Conservation (phyloP, 2,888 invertebrate genomes). For the Alviniconcha strummeri region DNA sequence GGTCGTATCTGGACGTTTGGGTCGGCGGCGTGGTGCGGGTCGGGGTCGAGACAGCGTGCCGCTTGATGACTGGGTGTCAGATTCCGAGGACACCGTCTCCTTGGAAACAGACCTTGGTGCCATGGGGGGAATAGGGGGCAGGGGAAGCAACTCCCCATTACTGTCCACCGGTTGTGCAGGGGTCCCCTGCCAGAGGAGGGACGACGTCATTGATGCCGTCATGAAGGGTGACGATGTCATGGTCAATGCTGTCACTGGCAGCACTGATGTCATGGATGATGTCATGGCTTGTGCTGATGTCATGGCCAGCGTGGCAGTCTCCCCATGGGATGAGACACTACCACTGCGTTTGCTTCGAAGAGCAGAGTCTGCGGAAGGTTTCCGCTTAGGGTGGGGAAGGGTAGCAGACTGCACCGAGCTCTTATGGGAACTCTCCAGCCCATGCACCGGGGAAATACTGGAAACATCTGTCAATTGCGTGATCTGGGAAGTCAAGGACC, state of each 20-base stretch:
- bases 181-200: slow-evolving; percentile 33
- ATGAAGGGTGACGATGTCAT: slow-evolving; percentile 36
- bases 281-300: slow-evolving; percentile 32
- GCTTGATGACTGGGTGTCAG: slow-evolving; percentile 53
- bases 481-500: slow-evolving; percentile 21
- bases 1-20: slow-evolving; percentile 52
- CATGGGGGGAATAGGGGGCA: slow-evolving; percentile 40
- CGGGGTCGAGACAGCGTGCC: slow-evolving; percentile 58
- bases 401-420: slow-evolving; percentile 15
- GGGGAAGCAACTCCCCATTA: slow-evolving; percentile 33
- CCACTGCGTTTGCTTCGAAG: slow-evolving; percentile 12
- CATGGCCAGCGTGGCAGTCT: not conserved
- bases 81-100: slow-evolving; percentile 44
- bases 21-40: slow-evolving; percentile 59
- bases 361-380: not conserved
- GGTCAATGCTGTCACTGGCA: not conserved
- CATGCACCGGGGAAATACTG: not conserved
- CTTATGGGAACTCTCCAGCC: not conserved
- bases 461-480: slow-evolving; percentile 24
- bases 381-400: slow-evolving; percentile 23
- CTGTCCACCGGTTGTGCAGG: slow-evolving; percentile 29
- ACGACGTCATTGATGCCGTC: slow-evolving; percentile 41
- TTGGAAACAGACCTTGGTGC: slow-evolving; percentile 42
- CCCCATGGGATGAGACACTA: slow-evolving; percentile 17
- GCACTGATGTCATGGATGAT: slow-evolving; percentile 31